Evolutionary conservation across 2,113 vertebrate genomes (phyloP).

Genomic region (Apaloderma vittatum): DNA sequence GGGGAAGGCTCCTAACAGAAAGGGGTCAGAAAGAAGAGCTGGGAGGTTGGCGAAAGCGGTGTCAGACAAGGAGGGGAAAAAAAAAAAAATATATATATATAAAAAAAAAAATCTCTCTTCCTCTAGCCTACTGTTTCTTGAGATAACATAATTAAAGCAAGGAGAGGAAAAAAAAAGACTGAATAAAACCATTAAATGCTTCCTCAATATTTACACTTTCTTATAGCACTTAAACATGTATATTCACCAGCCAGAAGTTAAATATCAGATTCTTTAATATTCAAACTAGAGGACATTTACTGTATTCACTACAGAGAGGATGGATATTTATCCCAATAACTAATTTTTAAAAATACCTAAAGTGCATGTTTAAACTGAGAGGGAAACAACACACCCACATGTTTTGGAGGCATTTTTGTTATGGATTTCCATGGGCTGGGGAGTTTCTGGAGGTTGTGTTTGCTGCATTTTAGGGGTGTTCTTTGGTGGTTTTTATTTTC

Average conservation of each 20-base stretch:
- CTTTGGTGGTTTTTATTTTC: no score
- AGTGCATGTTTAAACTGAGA: background rate
- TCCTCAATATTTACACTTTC: background rate
- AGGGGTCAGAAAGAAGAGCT: background rate
- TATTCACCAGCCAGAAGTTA: background rate
- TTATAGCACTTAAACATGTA: accelerated
- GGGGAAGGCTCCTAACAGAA: background rate
- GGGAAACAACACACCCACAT: no score
- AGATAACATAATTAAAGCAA: background rate
- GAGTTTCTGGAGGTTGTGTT: background rate
- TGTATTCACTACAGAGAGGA: background rate
- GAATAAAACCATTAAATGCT: background rate
- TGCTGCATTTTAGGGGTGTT: background rate
- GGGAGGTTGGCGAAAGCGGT: accelerated
- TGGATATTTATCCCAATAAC: background rate
- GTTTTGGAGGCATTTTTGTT: background rate
- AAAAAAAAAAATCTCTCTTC: background rate
- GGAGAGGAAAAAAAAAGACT: background rate
- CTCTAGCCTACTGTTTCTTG: background rate
- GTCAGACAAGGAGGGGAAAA: background rate
- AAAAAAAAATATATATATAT: no score
- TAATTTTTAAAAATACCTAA: background rate
- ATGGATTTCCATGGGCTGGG: background rate
- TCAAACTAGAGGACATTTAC: background rate
- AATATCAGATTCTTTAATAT: background rate